Evolutionary conservation across 2,113 vertebrate genomes (phyloP), one percentile per base, ranked within the genome.

Genomic region (Saccopteryx leptura): DNA sequence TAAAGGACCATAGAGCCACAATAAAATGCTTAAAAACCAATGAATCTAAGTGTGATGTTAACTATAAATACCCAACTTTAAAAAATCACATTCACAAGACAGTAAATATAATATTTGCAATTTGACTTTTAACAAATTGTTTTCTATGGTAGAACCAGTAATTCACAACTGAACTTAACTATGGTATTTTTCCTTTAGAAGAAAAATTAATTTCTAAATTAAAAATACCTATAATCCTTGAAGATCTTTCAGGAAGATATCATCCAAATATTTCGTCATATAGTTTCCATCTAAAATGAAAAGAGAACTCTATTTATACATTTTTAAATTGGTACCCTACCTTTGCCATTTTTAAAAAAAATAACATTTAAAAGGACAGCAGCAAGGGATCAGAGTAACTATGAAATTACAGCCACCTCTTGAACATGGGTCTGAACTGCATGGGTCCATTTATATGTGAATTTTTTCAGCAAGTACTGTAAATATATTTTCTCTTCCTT

Each of bases 281-380:
- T 91, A 96, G 96, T 88, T 97, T 97, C 97, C 97, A 98, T 97
- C 97, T 98, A 93, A 93, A 98, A 97, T 87, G n/a, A 96, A 97
- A 79, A 94, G 7, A 97, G 2, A 91, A 87, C 86, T 76, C 61
- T 85, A 84, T 82, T 92, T 85, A 82, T 26, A 69, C 80, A 63
- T 88, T 92, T 86, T 79, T 39, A 88, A 94, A 88, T 28, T 50
- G 66, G 48, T 61, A 92, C 0, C 31, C 28, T 61, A 11, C 2
- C 52, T 93, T 91, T 83, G 46, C 68, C 46, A 75, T 79, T 75
- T 65, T 96, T 66, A 46, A 89, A 82, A 95, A 96, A 33, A 69
- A 80, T 91, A 15, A 92, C n/a, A 78, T 90, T 93, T 74, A 85
- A 95, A 96, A 93, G 11, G 15, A 78, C n/a, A 85, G 74, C 54